phyloP scores from a whole-genome alignment of 1,140 invertebrate genomes.

The Brachionus calyciflorus region DNA sequence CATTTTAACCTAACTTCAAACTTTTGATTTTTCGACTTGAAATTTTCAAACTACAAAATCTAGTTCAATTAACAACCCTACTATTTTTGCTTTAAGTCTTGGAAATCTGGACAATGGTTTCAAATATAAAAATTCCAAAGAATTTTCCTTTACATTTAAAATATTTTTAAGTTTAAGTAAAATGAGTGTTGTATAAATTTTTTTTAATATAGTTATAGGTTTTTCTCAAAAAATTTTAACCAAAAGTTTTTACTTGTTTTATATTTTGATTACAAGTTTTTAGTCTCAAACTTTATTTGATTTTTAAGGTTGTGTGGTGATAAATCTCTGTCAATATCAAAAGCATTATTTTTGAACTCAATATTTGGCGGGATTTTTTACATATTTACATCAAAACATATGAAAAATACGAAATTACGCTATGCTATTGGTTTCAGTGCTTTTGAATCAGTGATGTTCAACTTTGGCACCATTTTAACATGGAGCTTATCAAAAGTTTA shows the following conservation, averaged over 20 bases:
- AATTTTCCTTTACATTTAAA: too few species aligned
- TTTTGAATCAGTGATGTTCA: constrained; percentile 13
- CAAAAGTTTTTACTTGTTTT: neutral
- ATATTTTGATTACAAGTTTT: neutral
- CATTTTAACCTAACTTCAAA: too few species aligned
- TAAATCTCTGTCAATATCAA: constrained; percentile 5
- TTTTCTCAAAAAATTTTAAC: neutral
- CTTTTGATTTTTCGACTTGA: too few species aligned
- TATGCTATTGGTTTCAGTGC: neutral
- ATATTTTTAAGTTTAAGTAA: too few species aligned
- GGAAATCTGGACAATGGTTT: too few species aligned
- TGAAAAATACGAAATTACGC: constrained; percentile 10
- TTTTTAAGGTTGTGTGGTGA: constrained; percentile 23
- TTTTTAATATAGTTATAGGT: neutral
- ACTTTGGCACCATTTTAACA: constrained; percentile 10
- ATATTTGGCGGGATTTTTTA: neutral
- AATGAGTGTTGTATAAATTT: too few species aligned
- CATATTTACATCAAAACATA: constrained; percentile 19
- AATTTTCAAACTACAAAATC: too few species aligned
- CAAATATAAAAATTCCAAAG: too few species aligned
- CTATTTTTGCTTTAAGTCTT: too few species aligned
- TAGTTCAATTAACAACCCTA: too few species aligned
- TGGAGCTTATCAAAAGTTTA: neutral
- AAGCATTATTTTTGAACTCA: neutral
- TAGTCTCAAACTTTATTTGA: too few species aligned